Conservation (phyloP, 2,113 vertebrate genomes). For the Fregetta grallaria region DNA sequence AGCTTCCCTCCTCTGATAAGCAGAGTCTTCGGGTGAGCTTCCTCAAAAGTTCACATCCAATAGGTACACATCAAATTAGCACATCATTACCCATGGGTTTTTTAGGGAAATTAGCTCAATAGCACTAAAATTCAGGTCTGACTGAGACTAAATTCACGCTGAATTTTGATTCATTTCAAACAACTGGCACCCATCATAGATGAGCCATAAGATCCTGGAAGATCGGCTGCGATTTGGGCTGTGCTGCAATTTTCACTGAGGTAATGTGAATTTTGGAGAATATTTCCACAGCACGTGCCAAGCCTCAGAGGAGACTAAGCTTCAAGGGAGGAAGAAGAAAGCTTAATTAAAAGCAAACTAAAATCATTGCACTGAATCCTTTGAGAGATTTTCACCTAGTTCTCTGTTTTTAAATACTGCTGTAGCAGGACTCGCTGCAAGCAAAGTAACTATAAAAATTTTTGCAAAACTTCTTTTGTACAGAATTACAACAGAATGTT, state of each 20-base stretch:
- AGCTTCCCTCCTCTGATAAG: background rate
- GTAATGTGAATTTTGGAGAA: background rate
- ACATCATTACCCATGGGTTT: background rate
- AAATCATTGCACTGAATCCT: background rate
- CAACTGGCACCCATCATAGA: fast-evolving
- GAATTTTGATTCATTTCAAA: background rate
- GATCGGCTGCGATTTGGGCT: background rate
- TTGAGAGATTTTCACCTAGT: background rate
- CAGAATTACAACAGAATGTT: background rate
- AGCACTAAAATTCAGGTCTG: background rate
- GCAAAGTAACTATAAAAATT: background rate
- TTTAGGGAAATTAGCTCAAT: background rate
- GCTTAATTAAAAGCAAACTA: slow-evolving; percentile 20
- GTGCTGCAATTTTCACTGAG: background rate
- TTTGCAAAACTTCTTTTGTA: background rate
- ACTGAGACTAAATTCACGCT: background rate
- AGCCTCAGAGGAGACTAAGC: background rate
- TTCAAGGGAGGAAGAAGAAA: background rate
- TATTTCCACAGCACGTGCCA: background rate
- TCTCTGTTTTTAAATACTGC: background rate
- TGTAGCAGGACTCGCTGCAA: background rate
- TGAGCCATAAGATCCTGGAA: background rate
- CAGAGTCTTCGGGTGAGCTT: background rate
- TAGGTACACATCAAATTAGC: background rate
- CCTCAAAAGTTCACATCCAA: background rate